Evolutionary conservation across 2,113 vertebrate genomes (phyloP), one percentile per base, ranked within the genome.

Genomic region (Hippocampus comes): DNA sequence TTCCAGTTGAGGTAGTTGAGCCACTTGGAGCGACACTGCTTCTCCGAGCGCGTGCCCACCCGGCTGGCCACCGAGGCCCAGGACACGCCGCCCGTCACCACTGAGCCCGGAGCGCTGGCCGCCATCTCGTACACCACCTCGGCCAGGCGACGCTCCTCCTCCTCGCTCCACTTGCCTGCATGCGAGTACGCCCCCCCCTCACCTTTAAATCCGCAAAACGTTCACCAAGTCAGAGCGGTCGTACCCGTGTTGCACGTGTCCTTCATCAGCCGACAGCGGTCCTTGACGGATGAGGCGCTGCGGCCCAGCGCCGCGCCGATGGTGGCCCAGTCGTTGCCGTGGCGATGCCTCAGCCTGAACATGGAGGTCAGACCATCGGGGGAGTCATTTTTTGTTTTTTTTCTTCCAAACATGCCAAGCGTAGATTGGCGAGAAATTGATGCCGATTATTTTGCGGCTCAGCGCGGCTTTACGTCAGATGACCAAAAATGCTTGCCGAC

Each of bases 1-100:
- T 99, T 99, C 97, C 97, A 99, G 93, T 99, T 99, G 75, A 99
- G 93, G 91, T 99, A 99, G 89, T 99, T 99, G 71, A 99, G 92
- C 97, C 97, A 99, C 59, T 99, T 99, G 1, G 97, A 99, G 63
- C 97, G 96, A 74, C 97, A 99, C 56, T 99, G 97, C 78, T 99
- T 99, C 91, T 99, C 97, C 2, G 97, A 99, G 83, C 97, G 95
- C 0, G 96, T 96, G 74, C 95, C 94, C 0, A 99, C 97, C 71
- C 93, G 90, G 43, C 98, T 96, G 2, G 97, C 97, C 61, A 99
- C 97, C 0, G 94, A 93, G 17, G 97, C 97, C 97, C 97, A 99
- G 0, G 97, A 99, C 8, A 99, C 97, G 1, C 97, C 97, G 57
- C 96, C 96, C 0, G 97, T 99, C 77, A 99, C 96, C 38, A 94